These are phyloP conservation scores for Neodontobutis hainanensis DNA, from an alignment of 2,113 vertebrate species.

Conservation along the genomic window DNA sequence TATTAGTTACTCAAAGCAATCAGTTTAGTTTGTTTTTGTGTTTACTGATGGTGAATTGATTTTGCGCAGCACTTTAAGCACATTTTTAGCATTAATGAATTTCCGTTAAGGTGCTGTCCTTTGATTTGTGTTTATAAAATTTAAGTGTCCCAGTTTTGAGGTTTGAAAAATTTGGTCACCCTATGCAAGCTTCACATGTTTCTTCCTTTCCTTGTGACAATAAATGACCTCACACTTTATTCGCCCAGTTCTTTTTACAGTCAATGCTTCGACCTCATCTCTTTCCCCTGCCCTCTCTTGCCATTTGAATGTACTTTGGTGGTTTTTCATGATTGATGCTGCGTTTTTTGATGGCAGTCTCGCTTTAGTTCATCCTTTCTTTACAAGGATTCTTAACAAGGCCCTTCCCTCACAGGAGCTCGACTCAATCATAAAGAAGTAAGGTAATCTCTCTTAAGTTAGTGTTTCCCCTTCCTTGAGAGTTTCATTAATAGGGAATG, in stretches of 20 bases:
- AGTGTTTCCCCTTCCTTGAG: conserved; percentile 11
- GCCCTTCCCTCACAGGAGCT: conserved; percentile 34
- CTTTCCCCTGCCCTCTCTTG: not conserved
- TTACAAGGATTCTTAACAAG: conserved; percentile 43
- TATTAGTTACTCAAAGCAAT: too few species aligned
- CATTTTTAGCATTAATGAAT: too few species aligned
- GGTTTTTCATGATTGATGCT: conserved; percentile 31
- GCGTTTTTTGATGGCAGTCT: conserved; percentile 40
- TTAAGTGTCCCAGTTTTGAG: too few species aligned
- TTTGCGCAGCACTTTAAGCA: too few species aligned
- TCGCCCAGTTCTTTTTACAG: not conserved
- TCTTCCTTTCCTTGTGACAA: too few species aligned
- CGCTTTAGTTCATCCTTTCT: conserved; percentile 42
- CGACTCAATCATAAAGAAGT: conserved; percentile 25
- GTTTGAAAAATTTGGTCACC: too few species aligned
- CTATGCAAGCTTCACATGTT: too few species aligned
- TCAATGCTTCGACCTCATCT: not conserved
- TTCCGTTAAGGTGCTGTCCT: too few species aligned
- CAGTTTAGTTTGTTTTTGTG: too few species aligned
- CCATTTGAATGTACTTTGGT: conserved; percentile 1
- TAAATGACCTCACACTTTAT: conserved; percentile 9
- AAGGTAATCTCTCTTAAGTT: conserved; percentile 33
- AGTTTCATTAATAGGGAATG: conserved; percentile 50
- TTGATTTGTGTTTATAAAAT: too few species aligned
- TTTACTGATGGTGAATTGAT: too few species aligned